Evolutionary conservation across 2,797 vertebrate genomes (phyloP), one percentile per base, ranked within the genome.

Genomic region (Huso huso): DNA sequence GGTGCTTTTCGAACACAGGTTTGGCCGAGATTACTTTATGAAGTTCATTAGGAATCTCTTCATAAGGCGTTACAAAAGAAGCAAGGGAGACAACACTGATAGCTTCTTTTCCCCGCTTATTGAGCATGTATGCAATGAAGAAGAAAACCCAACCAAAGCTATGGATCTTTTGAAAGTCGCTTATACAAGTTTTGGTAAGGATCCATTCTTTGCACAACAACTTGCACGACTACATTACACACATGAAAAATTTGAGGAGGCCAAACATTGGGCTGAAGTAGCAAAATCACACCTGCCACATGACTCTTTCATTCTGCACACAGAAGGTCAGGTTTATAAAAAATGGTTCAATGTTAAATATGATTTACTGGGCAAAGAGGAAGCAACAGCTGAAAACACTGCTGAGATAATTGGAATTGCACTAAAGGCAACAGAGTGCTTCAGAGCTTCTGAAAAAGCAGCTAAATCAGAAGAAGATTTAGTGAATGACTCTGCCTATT

Each of bases 161-260:
- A 86, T 93, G 13, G 79, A 73, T 6, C 68, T 93, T 67, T 78
- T 94, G 12, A 73, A 72, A 48, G 69, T 79, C 59, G 92, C 89
- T 0, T 93, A 90, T n/a, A 49, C 86, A 18, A 49, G 75, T 49
- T 88, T 93, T 70, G 73, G 83, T 59, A 69, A 84, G 71, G 79
- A 93, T 79, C 10, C 88, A 0, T 88, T 88, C 55, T 89, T 93
- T 83, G 93, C 93, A 48, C 91, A 94, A 67, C 90, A 92, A 59
- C 83, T 94, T 71, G 91, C 93, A 70, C 87, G 92, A 10, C 78
- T 94, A 37, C 77, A 84, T 73, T 89, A 87, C 66, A 79, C 6
- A 12, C 67, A 88, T 0, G 84, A 91, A 23, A 85, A 77, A 66
- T 94, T 91, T 81, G 75, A 86, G 71, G 86, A 91, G 0, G 91